Evolutionary conservation across 2,797 vertebrate genomes (phyloP).

Genomic region (Oryzias dopingdopingensis): DNA sequence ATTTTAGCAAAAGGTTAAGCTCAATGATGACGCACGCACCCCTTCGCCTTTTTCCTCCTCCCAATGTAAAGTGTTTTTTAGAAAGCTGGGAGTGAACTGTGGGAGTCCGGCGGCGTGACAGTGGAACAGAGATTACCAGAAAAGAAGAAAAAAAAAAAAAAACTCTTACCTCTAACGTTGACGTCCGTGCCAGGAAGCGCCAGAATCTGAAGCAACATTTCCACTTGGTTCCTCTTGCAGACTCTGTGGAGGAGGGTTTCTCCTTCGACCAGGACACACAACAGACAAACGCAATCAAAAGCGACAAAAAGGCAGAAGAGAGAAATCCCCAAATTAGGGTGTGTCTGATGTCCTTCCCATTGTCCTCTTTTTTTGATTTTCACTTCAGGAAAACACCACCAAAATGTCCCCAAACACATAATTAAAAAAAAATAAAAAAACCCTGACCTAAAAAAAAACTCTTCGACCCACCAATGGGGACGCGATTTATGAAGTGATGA

Average conservation of each 20-base stretch:
- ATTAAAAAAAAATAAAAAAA: constrained; percentile 34
- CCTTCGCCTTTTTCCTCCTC: constrained; percentile 28
- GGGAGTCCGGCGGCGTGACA: constrained; percentile 39
- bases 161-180: constrained; percentile 91
- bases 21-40: constrained; percentile 59
- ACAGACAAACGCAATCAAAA: constrained; percentile 68
- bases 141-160: constrained; percentile 31
- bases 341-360: constrained; percentile 69
- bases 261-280: constrained; percentile 83
- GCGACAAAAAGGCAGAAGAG: constrained; percentile 62
- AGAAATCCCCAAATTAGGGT: constrained; percentile 71
- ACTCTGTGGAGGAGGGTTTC: constrained; percentile 92
- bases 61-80: constrained; percentile 45
- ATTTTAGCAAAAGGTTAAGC: constrained; percentile 75
- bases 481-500: constrained; percentile 64
- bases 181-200: constrained; percentile 84
- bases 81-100: constrained; percentile 44
- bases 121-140: constrained; percentile 23
- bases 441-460: constrained; percentile 54
- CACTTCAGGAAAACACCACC: constrained; percentile 56
- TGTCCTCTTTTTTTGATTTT: constrained; percentile 48
- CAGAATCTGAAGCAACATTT: constrained; percentile 86
- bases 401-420: constrained; percentile 55
- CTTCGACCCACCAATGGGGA: constrained; percentile 61
- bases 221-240: constrained; percentile 93